phyloP scores from a whole-genome alignment of 1,140 invertebrate genomes.

The Tigriopus japonicus region DNA sequence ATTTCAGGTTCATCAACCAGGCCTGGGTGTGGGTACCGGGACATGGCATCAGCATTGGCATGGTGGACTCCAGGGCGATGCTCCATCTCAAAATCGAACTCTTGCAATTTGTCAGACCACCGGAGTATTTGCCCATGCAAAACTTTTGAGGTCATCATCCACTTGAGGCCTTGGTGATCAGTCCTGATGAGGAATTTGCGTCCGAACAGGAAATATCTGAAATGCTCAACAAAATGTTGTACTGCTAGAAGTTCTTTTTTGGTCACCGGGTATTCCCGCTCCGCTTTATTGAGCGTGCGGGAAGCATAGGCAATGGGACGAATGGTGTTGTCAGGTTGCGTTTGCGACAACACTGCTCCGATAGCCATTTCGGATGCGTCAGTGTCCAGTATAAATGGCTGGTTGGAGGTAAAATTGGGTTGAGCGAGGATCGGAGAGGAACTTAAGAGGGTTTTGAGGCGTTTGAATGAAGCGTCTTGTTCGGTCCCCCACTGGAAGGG shows the following conservation, averaged over 20 bases:
- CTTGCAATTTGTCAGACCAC: neutral
- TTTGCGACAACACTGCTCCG: neutral
- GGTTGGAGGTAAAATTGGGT: neutral
- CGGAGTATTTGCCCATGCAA: neutral
- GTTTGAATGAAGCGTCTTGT: neutral
- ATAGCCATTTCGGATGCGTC: neutral
- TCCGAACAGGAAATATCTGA: neutral
- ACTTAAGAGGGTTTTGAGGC: neutral
- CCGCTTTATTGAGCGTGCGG: neutral
- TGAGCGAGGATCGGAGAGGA: neutral
- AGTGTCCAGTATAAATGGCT: neutral
- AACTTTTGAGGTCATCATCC: neutral
- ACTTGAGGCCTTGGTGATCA: conserved; percentile 3
- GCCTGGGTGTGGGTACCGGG: neutral
- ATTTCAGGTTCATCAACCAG: too few relatives aligned
- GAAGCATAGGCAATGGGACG: neutral
- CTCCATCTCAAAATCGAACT: neutral
- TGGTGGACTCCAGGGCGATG: neutral
- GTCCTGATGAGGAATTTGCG: neutral
- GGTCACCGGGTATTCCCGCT: neutral
- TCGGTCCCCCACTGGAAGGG: too few relatives aligned
- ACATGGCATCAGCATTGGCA: neutral
- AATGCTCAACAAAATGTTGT: neutral
- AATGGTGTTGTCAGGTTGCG: neutral
- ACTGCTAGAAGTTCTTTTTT: neutral